phyloP scores from a whole-genome alignment of 2,888 invertebrate genomes.

The Resseliella maxima region DNA sequence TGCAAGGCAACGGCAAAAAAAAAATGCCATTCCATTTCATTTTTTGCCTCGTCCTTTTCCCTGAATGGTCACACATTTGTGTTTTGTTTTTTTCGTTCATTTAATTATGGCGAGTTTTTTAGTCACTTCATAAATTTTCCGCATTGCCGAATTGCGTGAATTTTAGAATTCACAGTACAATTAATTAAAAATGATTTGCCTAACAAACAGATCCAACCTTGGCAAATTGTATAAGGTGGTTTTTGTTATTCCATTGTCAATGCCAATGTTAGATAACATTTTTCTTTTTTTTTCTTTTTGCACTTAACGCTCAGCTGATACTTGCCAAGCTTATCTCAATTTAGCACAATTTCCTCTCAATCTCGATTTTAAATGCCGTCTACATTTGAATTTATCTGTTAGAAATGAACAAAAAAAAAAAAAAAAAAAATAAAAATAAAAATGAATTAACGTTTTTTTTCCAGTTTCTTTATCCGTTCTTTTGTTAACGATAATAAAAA shows the following conservation, averaged over 20 bases:
- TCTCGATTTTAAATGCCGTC: no score
- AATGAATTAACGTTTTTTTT: no score
- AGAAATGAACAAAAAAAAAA: no score
- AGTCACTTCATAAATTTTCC: not conserved
- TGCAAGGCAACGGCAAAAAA: not conserved
- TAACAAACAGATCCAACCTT: constrained; percentile 20
- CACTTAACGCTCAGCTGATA: not conserved
- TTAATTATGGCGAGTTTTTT: not conserved
- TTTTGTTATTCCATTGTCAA: constrained; percentile 16
- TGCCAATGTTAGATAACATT: not conserved
- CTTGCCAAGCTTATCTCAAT: not conserved
- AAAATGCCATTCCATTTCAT: not conserved
- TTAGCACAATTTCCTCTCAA: no score
- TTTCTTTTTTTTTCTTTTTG: not conserved
- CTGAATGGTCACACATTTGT: no score
- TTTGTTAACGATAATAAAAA: no score
- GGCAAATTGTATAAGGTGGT: not conserved
- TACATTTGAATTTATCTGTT: no score
- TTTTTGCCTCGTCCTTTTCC: not conserved
- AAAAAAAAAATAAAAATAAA: no score
- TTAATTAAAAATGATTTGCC: not conserved
- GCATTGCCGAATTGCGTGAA: constrained; percentile 10
- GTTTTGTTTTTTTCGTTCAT: not conserved
- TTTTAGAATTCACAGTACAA: not conserved
- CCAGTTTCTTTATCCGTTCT: no score